Evolutionary conservation across 2,888 invertebrate species (phyloP).

Genomic region (Philereme transversata): DNA sequence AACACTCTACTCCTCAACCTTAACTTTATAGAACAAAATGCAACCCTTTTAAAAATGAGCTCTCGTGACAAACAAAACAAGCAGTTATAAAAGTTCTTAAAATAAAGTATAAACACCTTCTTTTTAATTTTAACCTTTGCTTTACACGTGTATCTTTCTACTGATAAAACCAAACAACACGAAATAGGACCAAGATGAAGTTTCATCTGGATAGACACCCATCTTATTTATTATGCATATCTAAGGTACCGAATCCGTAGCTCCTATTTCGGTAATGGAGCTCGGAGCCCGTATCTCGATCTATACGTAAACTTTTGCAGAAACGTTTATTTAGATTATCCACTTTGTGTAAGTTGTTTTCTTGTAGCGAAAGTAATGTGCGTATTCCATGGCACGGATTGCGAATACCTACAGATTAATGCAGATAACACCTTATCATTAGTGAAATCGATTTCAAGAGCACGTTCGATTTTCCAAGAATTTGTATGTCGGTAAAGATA

Average conservation of each 20-base stretch:
- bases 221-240: constrained; percentile 31
- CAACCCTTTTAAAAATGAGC: too few species aligned
- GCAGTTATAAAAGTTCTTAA: too few species aligned
- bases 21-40: background rate
- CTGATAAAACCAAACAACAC: constrained; percentile 8
- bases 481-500: background rate
- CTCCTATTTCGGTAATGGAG: constrained; percentile 34
- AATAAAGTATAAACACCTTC: too few species aligned
- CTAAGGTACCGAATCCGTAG: constrained; percentile 25
- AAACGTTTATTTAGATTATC: constrained; percentile 16
- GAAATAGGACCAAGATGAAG: constrained; percentile 1
- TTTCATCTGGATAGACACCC: constrained; percentile 8
- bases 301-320: constrained; percentile 27
- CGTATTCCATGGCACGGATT: background rate
- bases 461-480: background rate
- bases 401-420: background rate
- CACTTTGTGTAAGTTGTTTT: constrained; percentile 19
- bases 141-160: background rate
- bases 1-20: background rate
- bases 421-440: background rate
- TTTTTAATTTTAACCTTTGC: background rate
- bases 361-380: constrained; percentile 1
- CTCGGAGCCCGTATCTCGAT: constrained; percentile 23
- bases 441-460: background rate
- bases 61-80: too few species aligned